Conservation (phyloP, 2,797 vertebrate genomes). For the Podarcis siculus region DNA sequence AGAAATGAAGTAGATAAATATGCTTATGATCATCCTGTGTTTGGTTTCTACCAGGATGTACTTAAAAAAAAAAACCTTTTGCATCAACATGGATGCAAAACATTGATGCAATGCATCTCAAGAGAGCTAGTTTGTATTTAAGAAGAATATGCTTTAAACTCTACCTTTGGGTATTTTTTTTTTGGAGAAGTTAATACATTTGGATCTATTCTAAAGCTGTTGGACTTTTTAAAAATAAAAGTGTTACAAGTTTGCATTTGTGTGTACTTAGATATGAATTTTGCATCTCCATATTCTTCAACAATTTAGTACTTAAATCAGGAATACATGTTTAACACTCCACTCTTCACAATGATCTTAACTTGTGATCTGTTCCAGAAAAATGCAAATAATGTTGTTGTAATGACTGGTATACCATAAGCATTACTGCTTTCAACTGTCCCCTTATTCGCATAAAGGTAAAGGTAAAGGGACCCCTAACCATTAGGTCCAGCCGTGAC, state of each 20-base stretch:
- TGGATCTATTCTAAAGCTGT: slow-evolving; percentile 81
- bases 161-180: slow-evolving; percentile 83
- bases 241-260: slow-evolving; percentile 75
- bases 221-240: slow-evolving; percentile 76
- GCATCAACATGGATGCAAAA: slow-evolving; percentile 81
- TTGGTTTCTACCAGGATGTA: slow-evolving; percentile 72
- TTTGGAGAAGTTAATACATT: slow-evolving; percentile 80
- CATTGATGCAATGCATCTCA: slow-evolving; percentile 84
- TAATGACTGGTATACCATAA: background rate
- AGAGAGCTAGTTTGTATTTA: slow-evolving; percentile 81
- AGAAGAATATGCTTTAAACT: slow-evolving; percentile 81
- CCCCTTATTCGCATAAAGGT: too few relatives aligned
- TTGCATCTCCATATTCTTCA: slow-evolving; percentile 38
- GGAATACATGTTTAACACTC: background rate
- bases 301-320: background rate
- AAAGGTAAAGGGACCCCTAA: too few relatives aligned
- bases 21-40: slow-evolving; percentile 68
- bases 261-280: slow-evolving; percentile 64
- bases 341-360: background rate
- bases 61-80: slow-evolving; percentile 71
- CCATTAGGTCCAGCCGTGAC: too few relatives aligned
- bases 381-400: background rate
- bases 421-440: too few relatives aligned
- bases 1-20: slow-evolving; percentile 58
- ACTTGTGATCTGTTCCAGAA: background rate